phyloP scores from a whole-genome alignment of 2,888 invertebrate species.

The Acanthococcus lagerstroemiae region DNA sequence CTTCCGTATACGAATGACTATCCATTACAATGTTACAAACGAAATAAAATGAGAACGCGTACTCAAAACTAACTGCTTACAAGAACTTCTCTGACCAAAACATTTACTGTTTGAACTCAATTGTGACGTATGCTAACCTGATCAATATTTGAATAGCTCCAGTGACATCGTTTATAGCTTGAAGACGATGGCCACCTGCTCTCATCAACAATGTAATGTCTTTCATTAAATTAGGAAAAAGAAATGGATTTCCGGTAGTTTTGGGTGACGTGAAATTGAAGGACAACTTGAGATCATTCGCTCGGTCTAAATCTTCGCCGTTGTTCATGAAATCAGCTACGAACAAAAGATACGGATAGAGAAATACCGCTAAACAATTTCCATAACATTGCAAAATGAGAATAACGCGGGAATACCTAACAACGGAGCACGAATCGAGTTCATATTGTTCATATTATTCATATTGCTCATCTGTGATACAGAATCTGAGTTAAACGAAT shows the following conservation, averaged over 20 bases:
- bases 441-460: not conserved
- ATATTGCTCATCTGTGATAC: not conserved
- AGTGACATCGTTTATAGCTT: not conserved
- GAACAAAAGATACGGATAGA: too few species aligned
- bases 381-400: too few species aligned
- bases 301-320: not conserved
- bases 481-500: not conserved
- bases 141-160: not conserved
- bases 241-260: not conserved
- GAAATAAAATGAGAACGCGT: too few species aligned
- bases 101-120: too few species aligned
- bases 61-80: too few species aligned
- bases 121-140: not conserved
- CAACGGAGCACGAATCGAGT: not conserved
- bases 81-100: too few species aligned
- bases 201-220: not conserved
- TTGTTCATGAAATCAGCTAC: not conserved
- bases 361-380: too few species aligned
- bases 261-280: constrained; percentile 2
- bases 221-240: not conserved
- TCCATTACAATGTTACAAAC: too few species aligned
- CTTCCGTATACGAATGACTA: too few species aligned
- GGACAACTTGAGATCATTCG: not conserved
- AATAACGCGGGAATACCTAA: too few species aligned
- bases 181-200: not conserved